phyloP scores from a whole-genome alignment of 2,113 vertebrate species.

The Hirundichthys speculiger region DNA sequence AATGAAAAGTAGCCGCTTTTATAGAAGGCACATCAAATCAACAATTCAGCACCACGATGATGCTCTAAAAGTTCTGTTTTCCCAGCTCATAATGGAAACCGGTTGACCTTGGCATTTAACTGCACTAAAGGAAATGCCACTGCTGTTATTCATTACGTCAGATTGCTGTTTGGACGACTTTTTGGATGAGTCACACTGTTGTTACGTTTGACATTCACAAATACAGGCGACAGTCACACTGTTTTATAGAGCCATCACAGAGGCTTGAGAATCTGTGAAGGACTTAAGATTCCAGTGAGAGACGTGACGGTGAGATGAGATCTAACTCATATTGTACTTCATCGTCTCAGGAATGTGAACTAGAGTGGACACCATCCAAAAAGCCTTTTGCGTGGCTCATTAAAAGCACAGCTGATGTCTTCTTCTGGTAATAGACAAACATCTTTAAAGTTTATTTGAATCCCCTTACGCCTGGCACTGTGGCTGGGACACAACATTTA shows the following conservation, averaged over 20 bases:
- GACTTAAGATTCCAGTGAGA: background rate
- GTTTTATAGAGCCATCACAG: background rate
- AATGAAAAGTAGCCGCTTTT: constrained; percentile 33
- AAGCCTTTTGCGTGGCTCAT: background rate
- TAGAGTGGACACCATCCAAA: constrained; percentile 15
- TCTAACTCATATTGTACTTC: constrained; percentile 12
- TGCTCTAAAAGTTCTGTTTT: constrained; percentile 39
- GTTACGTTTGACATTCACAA: constrained; percentile 14
- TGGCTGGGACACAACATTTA: background rate
- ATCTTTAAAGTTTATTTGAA: background rate
- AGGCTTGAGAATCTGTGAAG: background rate
- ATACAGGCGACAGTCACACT: background rate
- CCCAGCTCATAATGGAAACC: constrained; percentile 21
- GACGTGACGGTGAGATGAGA: constrained; percentile 5
- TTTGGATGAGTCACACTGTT: constrained; percentile 1
- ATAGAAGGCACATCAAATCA: constrained; percentile 41
- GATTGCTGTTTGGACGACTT: constrained; percentile 21
- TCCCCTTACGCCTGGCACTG: too few species aligned
- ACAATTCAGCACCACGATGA: constrained; percentile 52
- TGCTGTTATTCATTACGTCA: constrained; percentile 37
- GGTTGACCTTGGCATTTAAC: constrained; percentile 63
- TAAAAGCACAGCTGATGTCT: constrained; percentile 2
- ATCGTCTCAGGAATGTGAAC: constrained; percentile 10
- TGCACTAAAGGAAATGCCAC: constrained; percentile 48
- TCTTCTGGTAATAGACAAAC: constrained; percentile 2